Evolutionary conservation across 2,797 vertebrate species (phyloP).

Genomic region (Serranus cabrilla): DNA sequence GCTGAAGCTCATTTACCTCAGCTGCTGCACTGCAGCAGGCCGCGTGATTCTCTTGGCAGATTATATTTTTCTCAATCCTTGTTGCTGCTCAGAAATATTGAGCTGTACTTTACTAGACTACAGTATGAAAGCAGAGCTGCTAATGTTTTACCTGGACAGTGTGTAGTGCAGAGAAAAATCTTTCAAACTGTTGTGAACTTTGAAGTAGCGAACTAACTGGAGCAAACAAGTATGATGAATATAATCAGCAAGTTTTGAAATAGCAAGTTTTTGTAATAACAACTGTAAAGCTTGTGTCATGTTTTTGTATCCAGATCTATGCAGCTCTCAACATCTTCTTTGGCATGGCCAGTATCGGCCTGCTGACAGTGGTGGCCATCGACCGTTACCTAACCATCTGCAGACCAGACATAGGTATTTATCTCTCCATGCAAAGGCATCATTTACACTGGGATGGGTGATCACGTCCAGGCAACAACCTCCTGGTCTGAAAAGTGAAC

Average conservation of each 20-base stretch:
- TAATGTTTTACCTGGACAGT: background rate
- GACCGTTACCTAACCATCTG: slow-evolving; percentile 96
- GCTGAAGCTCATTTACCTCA: slow-evolving; percentile 19
- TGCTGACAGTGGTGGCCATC: slow-evolving; percentile 94
- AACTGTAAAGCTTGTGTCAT: background rate
- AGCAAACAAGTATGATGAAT: no score
- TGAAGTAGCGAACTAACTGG: no score
- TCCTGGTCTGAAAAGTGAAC: no score
- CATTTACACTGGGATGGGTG: no score
- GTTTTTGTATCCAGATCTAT: slow-evolving; percentile 90
- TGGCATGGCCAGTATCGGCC: slow-evolving; percentile 97
- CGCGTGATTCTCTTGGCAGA: slow-evolving; percentile 42
- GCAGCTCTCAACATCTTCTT: slow-evolving; percentile 98
- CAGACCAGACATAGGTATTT: slow-evolving; percentile 91
- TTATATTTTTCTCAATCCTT: slow-evolving; percentile 42
- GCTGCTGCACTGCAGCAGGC: background rate
- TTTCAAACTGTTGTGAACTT: no score
- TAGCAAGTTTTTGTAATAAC: no score
- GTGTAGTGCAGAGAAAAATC: no score
- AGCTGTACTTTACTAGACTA: slow-evolving; percentile 57
- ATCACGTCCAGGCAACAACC: no score
- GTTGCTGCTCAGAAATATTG: slow-evolving; percentile 7
- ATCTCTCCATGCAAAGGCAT: no score
- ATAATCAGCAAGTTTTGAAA: no score
- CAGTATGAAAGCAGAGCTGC: slow-evolving; percentile 2